Percentiles rank a stretch among this genome's conserved stretches.
Conservation (phyloP, 1,140 invertebrate genomes). For the Dendroctonus ponderosae region DNA sequence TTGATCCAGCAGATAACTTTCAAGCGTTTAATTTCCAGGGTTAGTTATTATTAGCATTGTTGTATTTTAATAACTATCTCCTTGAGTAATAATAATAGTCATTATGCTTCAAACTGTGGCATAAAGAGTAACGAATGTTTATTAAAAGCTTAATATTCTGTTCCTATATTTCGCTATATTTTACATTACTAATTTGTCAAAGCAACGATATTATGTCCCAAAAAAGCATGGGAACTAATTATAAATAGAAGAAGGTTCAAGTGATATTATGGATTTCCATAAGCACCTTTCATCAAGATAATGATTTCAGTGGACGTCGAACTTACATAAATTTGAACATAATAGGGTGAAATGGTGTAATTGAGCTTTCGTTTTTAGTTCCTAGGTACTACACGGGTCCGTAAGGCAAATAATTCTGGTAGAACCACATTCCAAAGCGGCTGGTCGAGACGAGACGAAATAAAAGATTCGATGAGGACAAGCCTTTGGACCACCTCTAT, state of each 20-base stretch:
- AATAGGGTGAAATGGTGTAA: constrained; percentile 29
- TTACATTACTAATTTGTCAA: too few species aligned
- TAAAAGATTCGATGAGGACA: constrained; percentile 36
- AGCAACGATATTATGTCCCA: too few species aligned
- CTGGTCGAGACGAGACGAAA: constrained; percentile 32
- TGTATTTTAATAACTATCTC: too few species aligned
- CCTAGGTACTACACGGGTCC: constrained; percentile 29
- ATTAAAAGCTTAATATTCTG: too few species aligned
- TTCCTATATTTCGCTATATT: too few species aligned
- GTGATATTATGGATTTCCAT: background rate
- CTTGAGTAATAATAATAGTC: too few species aligned
- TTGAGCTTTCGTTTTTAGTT: constrained; percentile 31
- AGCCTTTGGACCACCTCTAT: constrained; percentile 35
- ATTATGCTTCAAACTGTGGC: too few species aligned
- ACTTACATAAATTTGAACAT: constrained; percentile 1
- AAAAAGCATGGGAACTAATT: constrained; percentile 5
- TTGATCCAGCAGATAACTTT: too few species aligned
- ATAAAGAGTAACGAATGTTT: too few species aligned
- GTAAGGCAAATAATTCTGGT: constrained; percentile 33
- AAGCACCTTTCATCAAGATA: background rate
- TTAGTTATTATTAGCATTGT: too few species aligned
- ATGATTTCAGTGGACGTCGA: background rate
- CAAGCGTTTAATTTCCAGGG: too few species aligned
- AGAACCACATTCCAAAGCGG: constrained; percentile 35
- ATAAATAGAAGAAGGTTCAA: constrained; percentile 4